phyloP scores from a whole-genome alignment of 2,888 invertebrate species.

The Volucella bombylans region DNA sequence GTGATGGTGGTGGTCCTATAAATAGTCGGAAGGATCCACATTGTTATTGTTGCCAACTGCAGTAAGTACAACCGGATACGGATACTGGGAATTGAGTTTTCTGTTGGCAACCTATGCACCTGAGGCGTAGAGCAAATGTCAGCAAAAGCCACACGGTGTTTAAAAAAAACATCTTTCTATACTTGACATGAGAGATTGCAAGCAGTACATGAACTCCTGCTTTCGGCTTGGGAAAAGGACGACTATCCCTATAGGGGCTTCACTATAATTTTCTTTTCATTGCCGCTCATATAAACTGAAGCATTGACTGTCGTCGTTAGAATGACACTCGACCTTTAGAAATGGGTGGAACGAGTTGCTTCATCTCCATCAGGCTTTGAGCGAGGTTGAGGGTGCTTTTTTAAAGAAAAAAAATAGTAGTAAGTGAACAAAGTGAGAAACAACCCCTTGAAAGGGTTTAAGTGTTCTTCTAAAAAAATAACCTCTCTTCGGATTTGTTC shows the following conservation, averaged over 20 bases:
- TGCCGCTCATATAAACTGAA: constrained; percentile 51
- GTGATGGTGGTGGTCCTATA: background rate
- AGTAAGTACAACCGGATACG: background rate
- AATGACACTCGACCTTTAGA: constrained; percentile 39
- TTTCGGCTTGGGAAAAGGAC: background rate
- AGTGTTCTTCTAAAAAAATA: constrained; percentile 3
- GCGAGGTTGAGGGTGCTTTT: background rate
- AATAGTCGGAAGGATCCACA: constrained; percentile 36
- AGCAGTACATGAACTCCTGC: constrained; percentile 18
- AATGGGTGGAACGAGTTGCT: background rate
- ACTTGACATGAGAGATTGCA: constrained; percentile 43
- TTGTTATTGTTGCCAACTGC: constrained; percentile 30
- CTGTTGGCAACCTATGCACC: constrained; percentile 44
- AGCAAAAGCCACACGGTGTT: constrained; percentile 29
- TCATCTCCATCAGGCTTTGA: background rate
- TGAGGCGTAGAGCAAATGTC: constrained; percentile 23
- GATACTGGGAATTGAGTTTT: constrained; percentile 7
- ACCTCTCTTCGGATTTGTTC: background rate
- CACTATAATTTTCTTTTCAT: constrained; percentile 40
- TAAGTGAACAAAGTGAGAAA: constrained; percentile 11
- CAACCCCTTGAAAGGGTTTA: constrained; percentile 43
- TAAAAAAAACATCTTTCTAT: constrained; percentile 20
- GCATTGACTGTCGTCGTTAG: constrained; percentile 39
- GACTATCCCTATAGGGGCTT: constrained; percentile 24
- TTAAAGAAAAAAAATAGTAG: background rate